Evolutionary conservation across 2,888 invertebrate species (phyloP), one percentile per base, ranked within the genome.

Genomic region (Pristionchus exspectatus): DNA sequence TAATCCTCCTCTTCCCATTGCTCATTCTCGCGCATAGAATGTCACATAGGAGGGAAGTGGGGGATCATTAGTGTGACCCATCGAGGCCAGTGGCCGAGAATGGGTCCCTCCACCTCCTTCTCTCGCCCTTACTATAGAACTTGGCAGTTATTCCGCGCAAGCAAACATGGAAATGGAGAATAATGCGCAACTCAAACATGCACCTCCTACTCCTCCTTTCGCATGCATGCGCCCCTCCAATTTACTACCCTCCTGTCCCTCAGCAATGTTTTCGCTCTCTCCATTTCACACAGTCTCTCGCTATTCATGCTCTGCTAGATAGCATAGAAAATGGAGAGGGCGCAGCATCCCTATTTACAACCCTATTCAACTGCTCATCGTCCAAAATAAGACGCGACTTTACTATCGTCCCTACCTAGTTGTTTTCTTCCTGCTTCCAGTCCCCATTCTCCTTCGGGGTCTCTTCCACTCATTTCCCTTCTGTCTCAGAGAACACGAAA

Each of bases 131-230:
- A 63, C 24, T 63, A 63, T 10, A 63, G 63, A 63, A 63, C 63
- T 24, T 63, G 10, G 63, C 63, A 63, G 63, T 63, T 63, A 63
- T 63, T 63, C 63, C 63, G 24, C 63, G n/a, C 63, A 63, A 63
- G n/a, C 63, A 63, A n/a, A 63, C 63, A 63, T 63, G 63, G 44
- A 63, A 63, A 63, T 63, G 63, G 63, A 63, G n/a, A 63, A n/a
- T 3, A 12, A 56, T 63, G 63, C 63, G 33, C 69, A 33, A 33
- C 74, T 33, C 74, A 74, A 74, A 74, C 38, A 74, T 21, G 38
- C 74, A 38, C 38, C 56, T 21, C 21, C 56, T 21, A 18, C 72
- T 30, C 72, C 72, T 72, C 33, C 72, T 72, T 72, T 72, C 72
- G 38, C 74, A 74, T 74, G 74, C 44, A 74, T 74, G 38, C 38